Evolutionary conservation across 1,140 invertebrate genomes (phyloP).

Genomic region (Periplaneta americana): DNA sequence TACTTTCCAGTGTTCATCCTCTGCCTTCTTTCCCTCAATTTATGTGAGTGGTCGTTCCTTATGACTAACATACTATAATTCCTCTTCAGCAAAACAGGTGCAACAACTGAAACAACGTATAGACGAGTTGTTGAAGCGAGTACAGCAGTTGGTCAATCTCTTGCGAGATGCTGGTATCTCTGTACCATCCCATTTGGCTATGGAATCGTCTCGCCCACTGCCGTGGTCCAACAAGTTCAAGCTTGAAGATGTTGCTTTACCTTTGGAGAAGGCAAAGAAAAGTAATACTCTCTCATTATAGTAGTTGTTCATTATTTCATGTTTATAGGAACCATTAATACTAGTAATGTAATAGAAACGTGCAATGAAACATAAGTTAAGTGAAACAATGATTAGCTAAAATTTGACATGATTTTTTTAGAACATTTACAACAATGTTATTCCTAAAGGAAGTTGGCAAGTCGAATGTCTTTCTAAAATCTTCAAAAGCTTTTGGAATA

Average conservation of each 20-base stretch:
- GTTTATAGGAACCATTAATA: neutral
- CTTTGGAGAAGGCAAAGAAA: conserved; percentile 9
- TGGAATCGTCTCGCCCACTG: conserved; percentile 10
- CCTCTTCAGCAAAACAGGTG: neutral
- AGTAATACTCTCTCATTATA: neutral
- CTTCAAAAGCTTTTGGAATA: no score
- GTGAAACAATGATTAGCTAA: no score
- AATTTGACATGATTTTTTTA: no score
- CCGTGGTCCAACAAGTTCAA: conserved; percentile 43
- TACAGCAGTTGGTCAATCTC: conserved; percentile 39
- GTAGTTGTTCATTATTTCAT: neutral
- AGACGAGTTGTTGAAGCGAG: conserved; percentile 36
- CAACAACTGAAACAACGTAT: conserved; percentile 25
- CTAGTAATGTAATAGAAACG: no score
- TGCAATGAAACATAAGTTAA: no score
- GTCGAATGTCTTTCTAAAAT: no score
- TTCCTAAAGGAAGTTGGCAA: no score
- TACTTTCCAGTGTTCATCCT: no score
- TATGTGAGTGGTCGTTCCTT: no score
- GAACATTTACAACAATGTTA: no score
- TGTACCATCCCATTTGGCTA: conserved; percentile 29
- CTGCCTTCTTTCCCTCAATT: no score
- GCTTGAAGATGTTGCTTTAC: conserved; percentile 28
- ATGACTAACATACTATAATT: no score
- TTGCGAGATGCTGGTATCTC: conserved; percentile 38